Percentiles rank a stretch among this genome's conserved stretches.
These are phyloP conservation scores for Eulemur macaco DNA, from an alignment of 2,113 vertebrate genomes.

Conservation along the genomic window DNA sequence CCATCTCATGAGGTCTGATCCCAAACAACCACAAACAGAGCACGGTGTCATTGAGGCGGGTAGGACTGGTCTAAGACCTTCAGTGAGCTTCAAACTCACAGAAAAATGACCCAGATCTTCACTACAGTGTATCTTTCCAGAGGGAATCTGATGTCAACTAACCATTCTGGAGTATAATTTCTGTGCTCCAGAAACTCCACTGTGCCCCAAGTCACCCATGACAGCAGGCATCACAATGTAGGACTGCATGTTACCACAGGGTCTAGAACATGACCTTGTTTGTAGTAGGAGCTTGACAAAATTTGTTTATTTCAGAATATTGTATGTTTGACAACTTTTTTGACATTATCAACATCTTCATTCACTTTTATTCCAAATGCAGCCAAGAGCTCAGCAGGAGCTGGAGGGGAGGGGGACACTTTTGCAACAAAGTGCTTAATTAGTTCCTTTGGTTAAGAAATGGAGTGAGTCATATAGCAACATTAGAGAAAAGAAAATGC, in stretches of 20 bases:
- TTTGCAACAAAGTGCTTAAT: background rate
- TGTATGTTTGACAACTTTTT: background rate
- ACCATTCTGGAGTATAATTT: background rate
- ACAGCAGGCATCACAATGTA: background rate
- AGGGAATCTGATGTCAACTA: background rate
- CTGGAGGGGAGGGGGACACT: background rate
- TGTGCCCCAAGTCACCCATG: background rate
- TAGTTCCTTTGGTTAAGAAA: slow-evolving; percentile 25
- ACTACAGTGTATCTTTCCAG: background rate
- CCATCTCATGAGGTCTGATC: background rate
- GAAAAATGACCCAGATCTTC: background rate
- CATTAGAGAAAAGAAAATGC: slow-evolving; percentile 36
- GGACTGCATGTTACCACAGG: background rate
- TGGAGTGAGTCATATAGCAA: background rate
- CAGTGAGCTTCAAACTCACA: background rate
- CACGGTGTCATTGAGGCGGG: accelerated
- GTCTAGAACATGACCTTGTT: background rate
- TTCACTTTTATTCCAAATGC: slow-evolving; percentile 50
- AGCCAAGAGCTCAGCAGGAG: slow-evolving; percentile 10
- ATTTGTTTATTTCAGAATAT: background rate
- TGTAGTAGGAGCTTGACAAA: background rate
- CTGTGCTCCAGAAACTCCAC: background rate
- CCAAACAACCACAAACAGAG: background rate
- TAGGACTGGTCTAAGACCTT: background rate
- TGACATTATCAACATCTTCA: slow-evolving; percentile 20